Evolutionary conservation across 2,888 invertebrate genomes (phyloP).

Genomic region (Idaea straminata): DNA sequence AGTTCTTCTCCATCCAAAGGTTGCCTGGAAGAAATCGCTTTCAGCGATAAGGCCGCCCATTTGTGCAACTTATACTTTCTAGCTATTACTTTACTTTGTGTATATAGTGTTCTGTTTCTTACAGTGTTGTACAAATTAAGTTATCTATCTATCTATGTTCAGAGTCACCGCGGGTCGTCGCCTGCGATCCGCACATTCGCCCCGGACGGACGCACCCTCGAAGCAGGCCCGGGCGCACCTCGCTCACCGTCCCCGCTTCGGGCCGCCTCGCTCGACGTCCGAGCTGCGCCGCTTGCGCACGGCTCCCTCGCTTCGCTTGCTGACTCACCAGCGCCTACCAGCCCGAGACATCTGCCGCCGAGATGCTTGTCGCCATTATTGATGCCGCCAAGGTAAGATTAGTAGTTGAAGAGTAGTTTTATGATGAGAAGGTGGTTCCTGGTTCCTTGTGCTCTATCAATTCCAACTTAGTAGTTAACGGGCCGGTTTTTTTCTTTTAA

Average conservation of each 20-base stretch:
- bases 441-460: too few species aligned
- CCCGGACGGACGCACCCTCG: constrained; percentile 86
- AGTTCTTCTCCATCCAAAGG: too few species aligned
- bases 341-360: constrained; percentile 68
- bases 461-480: too few species aligned
- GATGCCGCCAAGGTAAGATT: constrained; percentile 85
- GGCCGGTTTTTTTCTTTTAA: too few species aligned
- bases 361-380: constrained; percentile 88
- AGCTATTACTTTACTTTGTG: too few species aligned
- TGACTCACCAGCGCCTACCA: constrained; percentile 69
- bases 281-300: constrained; percentile 86
- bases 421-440: too few species aligned
- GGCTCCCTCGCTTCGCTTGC: constrained; percentile 85
- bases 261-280: constrained; percentile 87
- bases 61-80: too few species aligned
- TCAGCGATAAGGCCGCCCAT: too few species aligned
- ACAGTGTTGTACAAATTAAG: too few species aligned
- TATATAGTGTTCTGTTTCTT: too few species aligned
- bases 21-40: too few species aligned
- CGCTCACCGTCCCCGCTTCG: constrained; percentile 89
- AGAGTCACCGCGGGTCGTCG: constrained; percentile 89
- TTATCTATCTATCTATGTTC: constrained; percentile 16
- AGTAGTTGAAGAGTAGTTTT: too few species aligned
- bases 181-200: constrained; percentile 92
- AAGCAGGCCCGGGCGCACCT: constrained; percentile 80